phyloP scores from a whole-genome alignment of 2,113 vertebrate species.

The Oxyruncus cristatus region DNA sequence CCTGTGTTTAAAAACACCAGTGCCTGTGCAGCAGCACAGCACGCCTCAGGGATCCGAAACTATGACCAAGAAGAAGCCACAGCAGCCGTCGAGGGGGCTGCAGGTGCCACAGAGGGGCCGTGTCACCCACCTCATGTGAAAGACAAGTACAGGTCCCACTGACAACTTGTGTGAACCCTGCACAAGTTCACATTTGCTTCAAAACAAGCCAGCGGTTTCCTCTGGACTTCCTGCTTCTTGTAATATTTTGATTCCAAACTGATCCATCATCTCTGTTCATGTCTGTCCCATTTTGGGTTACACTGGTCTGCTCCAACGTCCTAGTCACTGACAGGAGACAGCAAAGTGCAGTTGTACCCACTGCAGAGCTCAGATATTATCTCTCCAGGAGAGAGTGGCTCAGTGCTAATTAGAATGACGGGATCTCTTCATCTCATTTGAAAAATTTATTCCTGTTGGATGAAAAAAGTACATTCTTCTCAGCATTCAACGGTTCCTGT shows the following conservation, averaged over 20 bases:
- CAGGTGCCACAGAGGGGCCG: rapidly evolving
- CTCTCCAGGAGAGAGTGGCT: not conserved
- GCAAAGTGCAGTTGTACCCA: not conserved
- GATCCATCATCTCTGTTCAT: rapidly evolving
- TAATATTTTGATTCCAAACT: not conserved
- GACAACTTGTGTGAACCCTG: rapidly evolving
- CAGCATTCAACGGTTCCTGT: not conserved
- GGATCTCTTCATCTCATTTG: not conserved
- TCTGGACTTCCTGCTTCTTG: too few species aligned
- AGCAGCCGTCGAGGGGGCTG: rapidly evolving
- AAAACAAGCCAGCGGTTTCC: rapidly evolving
- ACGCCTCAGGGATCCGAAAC: rapidly evolving
- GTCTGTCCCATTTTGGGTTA: rapidly evolving
- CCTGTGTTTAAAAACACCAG: rapidly evolving
- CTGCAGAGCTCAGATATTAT: not conserved
- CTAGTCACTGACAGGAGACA: not conserved
- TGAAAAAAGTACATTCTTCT: not conserved
- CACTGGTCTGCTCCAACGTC: not conserved
- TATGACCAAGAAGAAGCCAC: rapidly evolving
- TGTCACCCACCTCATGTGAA: rapidly evolving
- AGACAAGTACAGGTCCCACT: rapidly evolving
- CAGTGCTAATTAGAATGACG: not conserved
- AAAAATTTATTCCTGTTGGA: not conserved
- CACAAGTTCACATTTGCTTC: rapidly evolving
- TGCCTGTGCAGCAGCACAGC: rapidly evolving